Percentiles rank a stretch among this genome's conserved stretches.
These are phyloP conservation scores for Eupelmus urozonus DNA, from an alignment of 2,888 invertebrate genomes.

Conservation along the genomic window DNA sequence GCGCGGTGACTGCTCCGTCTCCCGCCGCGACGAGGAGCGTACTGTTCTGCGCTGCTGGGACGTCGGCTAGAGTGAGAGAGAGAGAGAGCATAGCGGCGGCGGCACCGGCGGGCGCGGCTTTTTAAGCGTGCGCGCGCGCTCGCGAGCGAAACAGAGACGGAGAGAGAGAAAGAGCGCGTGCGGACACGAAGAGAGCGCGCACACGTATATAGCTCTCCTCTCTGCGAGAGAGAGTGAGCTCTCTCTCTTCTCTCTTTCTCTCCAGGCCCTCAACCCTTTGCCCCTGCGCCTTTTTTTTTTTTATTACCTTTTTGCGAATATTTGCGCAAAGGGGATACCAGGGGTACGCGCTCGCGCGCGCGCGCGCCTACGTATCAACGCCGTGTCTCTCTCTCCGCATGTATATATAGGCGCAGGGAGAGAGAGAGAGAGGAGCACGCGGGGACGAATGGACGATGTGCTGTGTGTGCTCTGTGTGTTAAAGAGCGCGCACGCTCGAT, in stretches of 20 bases:
- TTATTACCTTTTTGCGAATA: too few relatives aligned
- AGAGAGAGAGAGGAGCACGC: neutral
- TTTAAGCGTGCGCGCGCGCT: conserved; percentile 52
- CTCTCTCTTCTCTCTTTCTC: too few relatives aligned
- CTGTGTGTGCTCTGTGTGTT: neutral
- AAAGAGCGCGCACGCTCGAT: conserved; percentile 1
- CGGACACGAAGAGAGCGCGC: conserved; percentile 14
- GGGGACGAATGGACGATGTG: neutral
- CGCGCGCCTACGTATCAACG: neutral
- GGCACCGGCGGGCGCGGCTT: conserved; percentile 52
- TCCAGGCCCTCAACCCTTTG: too few relatives aligned
- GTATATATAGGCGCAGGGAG: too few relatives aligned
- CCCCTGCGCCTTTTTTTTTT: too few relatives aligned
- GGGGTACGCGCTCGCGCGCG: neutral
- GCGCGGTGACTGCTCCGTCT: neutral
- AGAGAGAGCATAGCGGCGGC: conserved; percentile 8
- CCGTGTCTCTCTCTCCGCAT: neutral
- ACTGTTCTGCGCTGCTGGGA: neutral
- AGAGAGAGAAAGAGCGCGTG: conserved; percentile 2
- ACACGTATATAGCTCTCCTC: neutral
- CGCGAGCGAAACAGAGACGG: conserved; percentile 2
- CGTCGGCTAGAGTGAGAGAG: neutral
- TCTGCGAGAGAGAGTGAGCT: too few relatives aligned
- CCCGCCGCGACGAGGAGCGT: neutral
- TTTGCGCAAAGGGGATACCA: too few relatives aligned